Evolutionary conservation across 2,113 vertebrate genomes (phyloP), one percentile per base, ranked within the genome.

Genomic region (Sarotherodon lohbergeri): DNA sequence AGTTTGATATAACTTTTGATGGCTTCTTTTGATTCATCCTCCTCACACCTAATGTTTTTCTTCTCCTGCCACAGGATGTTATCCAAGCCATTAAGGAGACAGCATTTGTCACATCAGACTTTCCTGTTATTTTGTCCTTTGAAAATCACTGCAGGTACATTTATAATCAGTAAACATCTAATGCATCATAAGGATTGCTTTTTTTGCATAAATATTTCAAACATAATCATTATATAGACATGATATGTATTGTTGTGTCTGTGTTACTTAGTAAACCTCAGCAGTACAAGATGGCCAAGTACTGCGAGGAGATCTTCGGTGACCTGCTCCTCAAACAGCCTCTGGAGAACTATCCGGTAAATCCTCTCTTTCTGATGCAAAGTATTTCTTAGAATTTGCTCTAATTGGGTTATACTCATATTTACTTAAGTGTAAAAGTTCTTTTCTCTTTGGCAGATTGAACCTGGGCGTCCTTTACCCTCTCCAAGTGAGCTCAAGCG

Each of bases 281-380:
- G 94, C 99, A 99, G 95, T 99, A 99, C 95, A 99, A 99, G 95
- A 99, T 99, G 98, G 98, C 99, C 90, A 98, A 98, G 94, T 99
- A 99, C 93, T 99, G 98, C 73, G 99, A 99, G 96, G 99, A 99
- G 94, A 96, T 97, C 92, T 99, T 99, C 84, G 98, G 98, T 54
- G 99, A 99, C 59, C 96, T 99, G 83, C 97, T 99, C 86, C 97
- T 99, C 95, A 99, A 97, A 95, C 97, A 97, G 87, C 97, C 98
- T 54, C 94, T 99, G 87, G 99, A 99, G 80, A 96, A 96, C 50
- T 97, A 97, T 96, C 97, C 97, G 88, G 99, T 99, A 96, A 59
- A 96, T 96, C 61, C 36, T 91, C 92, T 1, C 12, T 88, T 92
- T 55, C 36, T 39, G 17, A 48, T 29, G 13, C 9, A 52, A 16